Evolutionary conservation across 2,797 vertebrate genomes (phyloP).

Genomic region (Betta splendens): DNA sequence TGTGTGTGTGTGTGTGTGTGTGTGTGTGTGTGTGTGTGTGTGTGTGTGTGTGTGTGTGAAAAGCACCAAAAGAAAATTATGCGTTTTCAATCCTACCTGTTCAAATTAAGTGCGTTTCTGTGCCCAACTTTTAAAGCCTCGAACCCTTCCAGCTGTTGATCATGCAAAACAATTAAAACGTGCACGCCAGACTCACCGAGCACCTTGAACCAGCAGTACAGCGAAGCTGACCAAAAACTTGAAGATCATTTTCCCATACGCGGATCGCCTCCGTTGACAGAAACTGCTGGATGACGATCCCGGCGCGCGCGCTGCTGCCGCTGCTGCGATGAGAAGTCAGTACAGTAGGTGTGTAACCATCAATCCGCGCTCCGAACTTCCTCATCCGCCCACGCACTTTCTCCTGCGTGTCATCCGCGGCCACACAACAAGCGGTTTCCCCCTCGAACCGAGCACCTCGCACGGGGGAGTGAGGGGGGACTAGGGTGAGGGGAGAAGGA

Average conservation of each 20-base stretch:
- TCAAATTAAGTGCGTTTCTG: conserved; percentile 8
- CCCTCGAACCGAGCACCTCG: conserved; percentile 6
- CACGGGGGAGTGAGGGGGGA: not conserved
- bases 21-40: not conserved
- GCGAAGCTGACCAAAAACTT: conserved; percentile 81
- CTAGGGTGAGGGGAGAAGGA: not conserved
- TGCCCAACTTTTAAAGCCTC: conserved; percentile 34
- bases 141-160: conserved; percentile 38
- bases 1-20: conserved; percentile 5
- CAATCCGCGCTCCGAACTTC: conserved; percentile 70
- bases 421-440: conserved; percentile 32
- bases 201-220: conserved; percentile 74
- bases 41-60: conserved; percentile 21
- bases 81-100: conserved; percentile 17
- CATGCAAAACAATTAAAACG: not conserved
- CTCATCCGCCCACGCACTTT: conserved; percentile 73
- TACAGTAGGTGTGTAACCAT: conserved; percentile 59
- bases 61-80: conserved; percentile 38
- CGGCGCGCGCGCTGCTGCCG: conserved; percentile 26
- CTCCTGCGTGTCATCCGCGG: conserved; percentile 58
- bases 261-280: conserved; percentile 40
- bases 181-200: conserved; percentile 67
- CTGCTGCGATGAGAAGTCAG: conserved; percentile 49
- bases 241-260: conserved; percentile 79
- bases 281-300: conserved; percentile 39